Percentiles rank a stretch among this genome's conserved stretches.
Conservation (phyloP, 2,113 vertebrate species). For the Chionodraco myersi region DNA sequence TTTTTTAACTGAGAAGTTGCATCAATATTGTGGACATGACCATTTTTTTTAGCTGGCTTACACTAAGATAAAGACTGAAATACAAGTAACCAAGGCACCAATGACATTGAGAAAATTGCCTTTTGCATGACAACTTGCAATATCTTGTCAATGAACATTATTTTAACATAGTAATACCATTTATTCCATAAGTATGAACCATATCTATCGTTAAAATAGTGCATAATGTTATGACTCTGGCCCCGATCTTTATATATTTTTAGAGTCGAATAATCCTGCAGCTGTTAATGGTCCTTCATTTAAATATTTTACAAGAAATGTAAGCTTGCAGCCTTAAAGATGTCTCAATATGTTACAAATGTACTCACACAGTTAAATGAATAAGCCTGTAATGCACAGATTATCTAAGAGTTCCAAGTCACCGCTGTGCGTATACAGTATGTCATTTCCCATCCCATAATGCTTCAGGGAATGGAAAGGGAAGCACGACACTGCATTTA, state of each 20-base stretch:
- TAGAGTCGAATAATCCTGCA: background rate
- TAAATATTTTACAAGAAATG: slow-evolving; percentile 24
- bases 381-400: background rate
- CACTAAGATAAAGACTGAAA: background rate
- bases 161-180: background rate
- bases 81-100: background rate
- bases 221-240: background rate
- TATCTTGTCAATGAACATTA: background rate
- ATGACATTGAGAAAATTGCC: background rate
- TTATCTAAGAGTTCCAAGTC: background rate
- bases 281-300: slow-evolving; percentile 10
- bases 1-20: slow-evolving; percentile 9
- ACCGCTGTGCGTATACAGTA: too few relatives aligned
- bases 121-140: background rate
- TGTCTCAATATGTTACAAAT: background rate
- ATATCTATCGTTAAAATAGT: background rate
- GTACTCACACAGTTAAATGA: background rate
- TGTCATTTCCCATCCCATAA: background rate
- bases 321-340: background rate
- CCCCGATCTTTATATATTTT: background rate
- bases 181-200: background rate
- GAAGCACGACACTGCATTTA: background rate
- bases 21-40: slow-evolving; percentile 32
- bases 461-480: too few relatives aligned
- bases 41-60: background rate